Percentiles rank a stretch among this genome's conserved stretches.
Evolutionary conservation across 1,140 invertebrate species (phyloP).

Genomic region (Stegodyphus mimosarum): DNA sequence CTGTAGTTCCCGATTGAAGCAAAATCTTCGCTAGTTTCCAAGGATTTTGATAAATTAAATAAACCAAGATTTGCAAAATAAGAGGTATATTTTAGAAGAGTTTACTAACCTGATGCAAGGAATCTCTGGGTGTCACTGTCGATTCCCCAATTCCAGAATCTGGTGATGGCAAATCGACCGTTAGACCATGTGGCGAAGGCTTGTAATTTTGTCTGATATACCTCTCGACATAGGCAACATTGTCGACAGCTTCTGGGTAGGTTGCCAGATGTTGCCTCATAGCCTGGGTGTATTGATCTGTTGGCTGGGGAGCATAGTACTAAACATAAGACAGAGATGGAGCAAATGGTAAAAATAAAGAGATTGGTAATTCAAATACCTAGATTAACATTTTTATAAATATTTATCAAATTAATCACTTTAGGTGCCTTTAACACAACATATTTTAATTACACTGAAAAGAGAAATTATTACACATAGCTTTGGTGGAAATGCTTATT

Average conservation of each 20-base stretch:
- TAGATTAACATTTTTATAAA: background rate
- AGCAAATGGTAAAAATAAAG: background rate
- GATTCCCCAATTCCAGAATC: conserved; percentile 92
- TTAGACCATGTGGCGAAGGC: conserved; percentile 70
- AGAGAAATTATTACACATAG: too few relatives aligned
- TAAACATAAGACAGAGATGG: background rate
- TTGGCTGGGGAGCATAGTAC: conserved; percentile 17
- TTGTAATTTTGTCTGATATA: conserved; percentile 69
- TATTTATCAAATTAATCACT: too few relatives aligned
- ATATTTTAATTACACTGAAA: too few relatives aligned
- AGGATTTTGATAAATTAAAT: background rate
- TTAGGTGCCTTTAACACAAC: too few relatives aligned
- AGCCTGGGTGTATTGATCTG: conserved; percentile 61
- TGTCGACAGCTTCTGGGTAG: conserved; percentile 67
- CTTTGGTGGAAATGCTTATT: too few relatives aligned
- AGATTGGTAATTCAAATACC: background rate
- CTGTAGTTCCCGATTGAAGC: background rate
- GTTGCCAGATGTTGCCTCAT: conserved; percentile 58
- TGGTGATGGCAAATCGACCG: conserved; percentile 90
- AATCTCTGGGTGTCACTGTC: conserved; percentile 86
- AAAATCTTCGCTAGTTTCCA: background rate
- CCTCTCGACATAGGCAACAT: conserved; percentile 71
- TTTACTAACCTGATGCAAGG: conserved; percentile 83
- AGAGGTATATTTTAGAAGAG: background rate
- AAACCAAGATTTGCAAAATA: background rate